phyloP scores from a whole-genome alignment of 2,797 vertebrate genomes.

The Myripristis murdjan region DNA sequence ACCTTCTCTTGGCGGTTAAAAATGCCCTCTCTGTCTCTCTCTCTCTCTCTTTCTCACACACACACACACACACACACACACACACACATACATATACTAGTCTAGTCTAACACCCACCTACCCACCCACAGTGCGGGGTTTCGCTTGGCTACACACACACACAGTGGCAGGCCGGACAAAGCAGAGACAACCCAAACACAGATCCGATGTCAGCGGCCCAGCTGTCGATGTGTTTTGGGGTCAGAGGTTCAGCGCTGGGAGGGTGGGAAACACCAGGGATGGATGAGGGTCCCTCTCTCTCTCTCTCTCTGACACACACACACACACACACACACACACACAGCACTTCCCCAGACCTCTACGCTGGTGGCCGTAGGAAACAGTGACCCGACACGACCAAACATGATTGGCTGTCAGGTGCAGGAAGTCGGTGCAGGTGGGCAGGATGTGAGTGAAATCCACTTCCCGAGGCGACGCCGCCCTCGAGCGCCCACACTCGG shows the following conservation, averaged over 20 bases:
- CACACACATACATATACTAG: background rate
- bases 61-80: too few species aligned
- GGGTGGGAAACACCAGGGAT: conserved; percentile 67
- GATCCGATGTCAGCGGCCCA: conserved; percentile 78
- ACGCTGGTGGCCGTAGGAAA: conserved; percentile 50
- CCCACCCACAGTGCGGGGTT: conserved; percentile 49
- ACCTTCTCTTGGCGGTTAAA: too few species aligned
- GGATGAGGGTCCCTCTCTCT: conserved; percentile 37
- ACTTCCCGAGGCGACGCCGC: conserved; percentile 51
- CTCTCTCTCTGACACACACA: background rate
- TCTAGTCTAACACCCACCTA: conserved; percentile 12
- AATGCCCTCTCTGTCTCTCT: too few species aligned
- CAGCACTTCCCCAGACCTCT: conserved; percentile 18
- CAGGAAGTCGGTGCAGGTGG: conserved; percentile 74
- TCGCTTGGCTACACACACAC: conserved; percentile 59
- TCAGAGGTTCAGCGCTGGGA: conserved; percentile 68
- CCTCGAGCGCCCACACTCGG: conserved; percentile 45
- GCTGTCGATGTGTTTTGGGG: conserved; percentile 79
- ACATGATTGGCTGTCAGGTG: conserved; percentile 45
- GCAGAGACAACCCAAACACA: conserved; percentile 79
- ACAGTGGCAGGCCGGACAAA: conserved; percentile 73
- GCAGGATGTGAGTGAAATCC: conserved; percentile 69
- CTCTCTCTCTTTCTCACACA: too few species aligned
- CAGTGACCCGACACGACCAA: conserved; percentile 62
- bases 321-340: conserved; percentile 17